Percentiles rank a stretch among this genome's conserved stretches.
These are phyloP conservation scores for Ophraella communa DNA, from an alignment of 2,888 invertebrate species.

Conservation along the genomic window DNA sequence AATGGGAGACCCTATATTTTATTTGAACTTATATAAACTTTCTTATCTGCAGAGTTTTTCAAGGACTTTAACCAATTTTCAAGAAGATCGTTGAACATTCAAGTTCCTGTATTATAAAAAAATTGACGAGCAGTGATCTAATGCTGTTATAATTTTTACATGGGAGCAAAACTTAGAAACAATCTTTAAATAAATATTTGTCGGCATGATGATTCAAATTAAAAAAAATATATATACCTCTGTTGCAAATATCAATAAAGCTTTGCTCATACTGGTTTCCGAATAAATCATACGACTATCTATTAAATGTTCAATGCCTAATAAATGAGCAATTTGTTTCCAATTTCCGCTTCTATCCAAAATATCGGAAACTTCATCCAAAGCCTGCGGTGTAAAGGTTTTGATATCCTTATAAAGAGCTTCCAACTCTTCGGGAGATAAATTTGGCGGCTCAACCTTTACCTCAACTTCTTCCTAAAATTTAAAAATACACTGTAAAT, in stretches of 20 bases:
- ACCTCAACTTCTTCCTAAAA: constrained; percentile 42
- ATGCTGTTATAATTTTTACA: not conserved
- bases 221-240: constrained; percentile 54
- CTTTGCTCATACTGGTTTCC: constrained; percentile 63
- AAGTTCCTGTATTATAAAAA: no score
- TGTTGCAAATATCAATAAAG: constrained; percentile 66
- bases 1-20: no score
- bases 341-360: constrained; percentile 67
- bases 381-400: constrained; percentile 51
- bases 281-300: constrained; percentile 62
- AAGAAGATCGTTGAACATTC: no score
- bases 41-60: no score
- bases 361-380: constrained; percentile 60
- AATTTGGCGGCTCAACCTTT: constrained; percentile 39
- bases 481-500: not conserved
- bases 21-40: no score
- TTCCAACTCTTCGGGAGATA: constrained; percentile 49
- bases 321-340: constrained; percentile 65
- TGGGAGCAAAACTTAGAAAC: no score
- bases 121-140: no score
- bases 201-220: no score
- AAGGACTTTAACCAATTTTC: no score
- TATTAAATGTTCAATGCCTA: constrained; percentile 61
- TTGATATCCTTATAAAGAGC: constrained; percentile 45
- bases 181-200: no score